Conservation (phyloP, 92 coral and sea anemone genomes). For the Porites cylindrica region DNA sequence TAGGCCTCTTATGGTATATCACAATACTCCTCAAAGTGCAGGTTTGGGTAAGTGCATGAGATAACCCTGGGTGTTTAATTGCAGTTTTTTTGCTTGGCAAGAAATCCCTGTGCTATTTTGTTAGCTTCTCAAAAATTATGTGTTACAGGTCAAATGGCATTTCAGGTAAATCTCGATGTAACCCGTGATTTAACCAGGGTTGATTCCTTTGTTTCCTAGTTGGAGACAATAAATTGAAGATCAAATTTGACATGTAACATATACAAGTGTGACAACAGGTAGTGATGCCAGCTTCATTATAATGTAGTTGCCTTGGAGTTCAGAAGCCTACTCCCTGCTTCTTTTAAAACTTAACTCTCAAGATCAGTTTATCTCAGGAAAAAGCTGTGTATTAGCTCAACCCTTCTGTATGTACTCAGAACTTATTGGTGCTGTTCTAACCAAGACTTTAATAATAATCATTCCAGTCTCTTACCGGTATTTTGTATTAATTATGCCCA, state of each 20-base stretch:
- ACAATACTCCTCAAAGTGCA: no score
- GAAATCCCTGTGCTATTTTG: not conserved
- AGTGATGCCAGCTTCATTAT: no score
- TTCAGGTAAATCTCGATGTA: no score
- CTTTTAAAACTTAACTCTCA: constrained; percentile 5
- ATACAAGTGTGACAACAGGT: no score
- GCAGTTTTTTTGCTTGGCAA: not conserved
- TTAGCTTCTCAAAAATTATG: constrained; percentile 5
- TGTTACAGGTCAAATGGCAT: not conserved
- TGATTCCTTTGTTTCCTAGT: no score
- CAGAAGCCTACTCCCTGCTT: constrained; percentile 3
- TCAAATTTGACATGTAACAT: no score
- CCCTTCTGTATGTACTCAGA: constrained; percentile 2
- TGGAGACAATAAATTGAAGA: no score
- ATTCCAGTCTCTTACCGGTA: not conserved
- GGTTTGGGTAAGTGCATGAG: no score
- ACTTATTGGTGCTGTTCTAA: not conserved
- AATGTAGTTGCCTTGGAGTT: not conserved
- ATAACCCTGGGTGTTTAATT: not conserved
- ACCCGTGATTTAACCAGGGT: no score
- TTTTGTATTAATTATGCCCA: not conserved
- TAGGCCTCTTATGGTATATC: no score
- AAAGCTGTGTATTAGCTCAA: not conserved
- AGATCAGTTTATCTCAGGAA: constrained; percentile 6
- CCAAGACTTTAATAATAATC: not conserved